Evolutionary conservation across 2,888 invertebrate species (phyloP).

Genomic region (Vanessa cardui): DNA sequence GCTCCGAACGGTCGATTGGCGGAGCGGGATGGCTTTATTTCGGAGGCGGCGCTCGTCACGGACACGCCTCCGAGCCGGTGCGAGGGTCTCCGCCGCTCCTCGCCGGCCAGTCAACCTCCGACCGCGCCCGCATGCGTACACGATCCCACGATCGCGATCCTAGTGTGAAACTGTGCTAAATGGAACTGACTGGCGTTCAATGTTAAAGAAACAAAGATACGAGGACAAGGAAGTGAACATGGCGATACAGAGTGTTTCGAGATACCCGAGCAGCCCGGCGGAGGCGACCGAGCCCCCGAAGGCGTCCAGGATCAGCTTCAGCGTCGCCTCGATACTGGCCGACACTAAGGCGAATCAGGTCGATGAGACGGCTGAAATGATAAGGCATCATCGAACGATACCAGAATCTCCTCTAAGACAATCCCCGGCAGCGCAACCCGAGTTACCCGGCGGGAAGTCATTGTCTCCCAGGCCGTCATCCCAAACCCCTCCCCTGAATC

Average conservation of each 20-base stretch:
- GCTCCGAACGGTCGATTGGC: conserved; percentile 74
- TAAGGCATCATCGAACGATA: conserved; percentile 78
- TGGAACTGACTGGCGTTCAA: conserved; percentile 81
- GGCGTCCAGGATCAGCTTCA: conserved; percentile 89
- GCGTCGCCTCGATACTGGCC: conserved; percentile 93
- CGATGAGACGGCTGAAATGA: conserved; percentile 73
- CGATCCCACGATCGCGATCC: conserved; percentile 67
- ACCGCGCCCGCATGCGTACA: conserved; percentile 81
- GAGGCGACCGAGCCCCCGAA: conserved; percentile 85
- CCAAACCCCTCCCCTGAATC: conserved; percentile 74
- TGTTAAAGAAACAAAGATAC: conserved; percentile 84
- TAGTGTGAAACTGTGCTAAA: conserved; percentile 73
- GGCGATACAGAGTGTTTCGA: conserved; percentile 87
- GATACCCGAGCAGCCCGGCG: conserved; percentile 85
- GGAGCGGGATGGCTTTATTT: conserved; percentile 64
- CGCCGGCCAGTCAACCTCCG: conserved; percentile 74
- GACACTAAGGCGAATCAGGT: conserved; percentile 87
- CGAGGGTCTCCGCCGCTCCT: conserved; percentile 56
- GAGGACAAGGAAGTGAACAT: conserved; percentile 84
- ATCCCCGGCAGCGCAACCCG: conserved; percentile 74
- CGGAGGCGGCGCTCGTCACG: conserved; percentile 43
- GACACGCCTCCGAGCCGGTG: conserved; percentile 52
- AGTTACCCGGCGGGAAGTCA: conserved; percentile 72
- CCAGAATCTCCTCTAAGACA: conserved; percentile 77
- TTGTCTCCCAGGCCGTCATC: conserved; percentile 69